Evolutionary conservation across 2,113 vertebrate species (phyloP), one percentile per base, ranked within the genome.

Genomic region (Atractosteus spatula): DNA sequence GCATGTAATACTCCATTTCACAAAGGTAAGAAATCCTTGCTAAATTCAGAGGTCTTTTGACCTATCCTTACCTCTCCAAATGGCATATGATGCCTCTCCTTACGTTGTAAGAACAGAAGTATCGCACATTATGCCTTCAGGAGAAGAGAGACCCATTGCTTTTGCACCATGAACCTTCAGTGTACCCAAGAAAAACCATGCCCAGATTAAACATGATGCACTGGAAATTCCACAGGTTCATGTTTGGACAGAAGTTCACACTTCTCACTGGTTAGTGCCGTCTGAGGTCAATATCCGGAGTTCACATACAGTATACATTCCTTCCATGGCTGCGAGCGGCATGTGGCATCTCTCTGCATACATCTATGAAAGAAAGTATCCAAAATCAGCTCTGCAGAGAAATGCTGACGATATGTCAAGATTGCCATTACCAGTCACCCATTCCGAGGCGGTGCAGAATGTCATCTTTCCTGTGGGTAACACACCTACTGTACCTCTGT

Each of bases 101-200:
- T 71, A 71, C 64, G 70, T 29, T 3, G 70, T 64, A 3, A 41
- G 57, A n/a, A 59, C 70, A 3, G 41, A 43, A 2, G 14, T 71
- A 3, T 63, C 70, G 29, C 70, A 71, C 70, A 71, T 71, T 14
- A n/a, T 54, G 45, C 70, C 70, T 11, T 62, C 59, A 41, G 70
- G 70, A 16, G 56, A 62, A 62, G 61, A 71, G 17, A 64, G 59
- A 41, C 70, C 59, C 42, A 71, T 64, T 16, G 70, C 56, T 2
- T 71, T 71, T 55, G 59, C 70, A 41, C 44, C 41, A 44, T 4
- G 57, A 12, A 71, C 70, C 4, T 51, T 64, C 11, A 71, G 42
- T n/a, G 64, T 13, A 44, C 29, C 59, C 2, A 29, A 71, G 14
- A 65, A 8, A 3, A 71, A 44, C 6, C 64, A 71, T 43, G 45